Evolutionary conservation across 2,113 vertebrate species (phyloP).

Genomic region (Nannospalax galili): DNA sequence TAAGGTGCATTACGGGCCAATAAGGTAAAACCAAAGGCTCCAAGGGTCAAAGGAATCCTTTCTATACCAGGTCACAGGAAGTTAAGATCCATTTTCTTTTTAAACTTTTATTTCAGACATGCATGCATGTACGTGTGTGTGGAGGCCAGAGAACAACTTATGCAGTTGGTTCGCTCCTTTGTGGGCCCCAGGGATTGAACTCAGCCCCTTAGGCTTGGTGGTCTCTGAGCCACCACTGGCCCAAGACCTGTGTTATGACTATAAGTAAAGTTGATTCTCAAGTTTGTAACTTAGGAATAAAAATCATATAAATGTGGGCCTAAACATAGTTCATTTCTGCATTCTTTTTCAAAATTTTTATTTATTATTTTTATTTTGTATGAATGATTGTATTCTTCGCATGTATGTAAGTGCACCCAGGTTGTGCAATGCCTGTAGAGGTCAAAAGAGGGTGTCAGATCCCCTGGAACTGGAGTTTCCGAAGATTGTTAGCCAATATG

Average conservation of each 20-base stretch:
- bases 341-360: too few relatives aligned
- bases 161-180: background rate
- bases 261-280: background rate
- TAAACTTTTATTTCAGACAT: too few relatives aligned
- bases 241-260: background rate
- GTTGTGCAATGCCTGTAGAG: too few relatives aligned
- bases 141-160: background rate
- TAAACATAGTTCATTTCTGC: background rate
- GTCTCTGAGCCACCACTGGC: background rate
- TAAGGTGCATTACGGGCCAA: background rate
- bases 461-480: too few relatives aligned
- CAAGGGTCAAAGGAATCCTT: background rate
- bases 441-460: too few relatives aligned
- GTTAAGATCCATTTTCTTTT: too few relatives aligned
- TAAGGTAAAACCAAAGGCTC: background rate
- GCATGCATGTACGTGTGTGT: background rate
- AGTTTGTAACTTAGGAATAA: too few relatives aligned
- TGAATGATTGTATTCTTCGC: too few relatives aligned
- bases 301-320: background rate
- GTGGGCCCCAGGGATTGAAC: background rate
- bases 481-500: too few relatives aligned
- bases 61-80: background rate
- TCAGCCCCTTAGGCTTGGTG: background rate
- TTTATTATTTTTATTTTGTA: too few relatives aligned
- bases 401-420: too few relatives aligned